A percentile compares a stretch with the other conserved stretches of the same genome.
Evolutionary conservation across 2,888 invertebrate species (phyloP).

Genomic region (Drosophila neutralis): DNA sequence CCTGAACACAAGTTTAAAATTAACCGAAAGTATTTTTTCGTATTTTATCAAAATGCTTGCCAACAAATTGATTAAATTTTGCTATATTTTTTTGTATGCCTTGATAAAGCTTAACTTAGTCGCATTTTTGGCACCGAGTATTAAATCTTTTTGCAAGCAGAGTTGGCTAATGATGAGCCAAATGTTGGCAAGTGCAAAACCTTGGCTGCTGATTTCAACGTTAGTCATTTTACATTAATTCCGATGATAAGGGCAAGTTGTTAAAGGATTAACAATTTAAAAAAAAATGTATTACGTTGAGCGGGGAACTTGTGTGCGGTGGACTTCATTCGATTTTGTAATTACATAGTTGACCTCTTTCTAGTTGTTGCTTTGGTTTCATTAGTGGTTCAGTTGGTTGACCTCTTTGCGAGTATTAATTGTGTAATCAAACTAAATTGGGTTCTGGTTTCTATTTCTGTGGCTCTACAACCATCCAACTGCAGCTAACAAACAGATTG

Average conservation of each 20-base stretch:
- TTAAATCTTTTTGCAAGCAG: conserved; percentile 24
- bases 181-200: conserved; percentile 2
- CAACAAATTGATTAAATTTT: conserved; percentile 8
- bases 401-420: background rate
- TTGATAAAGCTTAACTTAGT: conserved; percentile 12
- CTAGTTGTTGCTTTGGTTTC: background rate
- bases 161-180: conserved; percentile 18
- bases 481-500: background rate
- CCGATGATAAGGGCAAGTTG: background rate
- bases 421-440: conserved; percentile 5
- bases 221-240: background rate
- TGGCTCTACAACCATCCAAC: background rate
- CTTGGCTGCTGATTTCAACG: background rate
- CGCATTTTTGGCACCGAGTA: conserved; percentile 23
- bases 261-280: background rate
- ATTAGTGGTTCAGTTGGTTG: background rate
- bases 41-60: conserved; percentile 19
- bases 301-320: background rate
- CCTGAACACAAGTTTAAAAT: conserved; percentile 4
- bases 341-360: conserved; percentile 3
- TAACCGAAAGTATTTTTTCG: conserved; percentile 10
- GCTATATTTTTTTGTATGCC: background rate
- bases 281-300: background rate
- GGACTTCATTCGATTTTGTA: background rate
- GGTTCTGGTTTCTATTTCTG: background rate